Base-by-base conservation (phyloP, 2,888 invertebrate genomes). In the Troides aeacus region DNA sequence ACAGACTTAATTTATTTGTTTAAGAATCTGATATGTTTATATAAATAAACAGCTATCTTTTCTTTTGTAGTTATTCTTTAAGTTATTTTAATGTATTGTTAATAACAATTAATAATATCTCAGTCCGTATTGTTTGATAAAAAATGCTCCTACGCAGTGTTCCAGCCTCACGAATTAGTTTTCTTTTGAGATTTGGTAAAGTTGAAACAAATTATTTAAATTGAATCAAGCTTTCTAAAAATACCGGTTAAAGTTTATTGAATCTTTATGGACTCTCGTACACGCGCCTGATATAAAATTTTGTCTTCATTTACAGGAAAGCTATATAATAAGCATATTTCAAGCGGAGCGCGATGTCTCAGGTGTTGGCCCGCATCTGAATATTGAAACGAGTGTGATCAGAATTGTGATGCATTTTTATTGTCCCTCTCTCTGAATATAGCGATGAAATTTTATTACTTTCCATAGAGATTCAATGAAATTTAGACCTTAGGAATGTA, bases 321-420 rank as follows among this genome's bases (percentile, higher is more conserved):
- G 84, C 83, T 87, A 88, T 89, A 87, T 88, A 81, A 88, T 89
- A 89, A 89, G 85, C 82, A 88, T 89, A 86, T 89, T 85, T 87
- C 85, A 85, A 81, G 79, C 78, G 81, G 79, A 78, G 79, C 78
- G 77, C 80, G 79, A 79, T 77, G 90, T 83, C 90, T 82, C 92
- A 91, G 91, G 90, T 91, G 92, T 79, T 82, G 81, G 77, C 81
- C 79, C 84, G 81, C 82, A 84, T 87, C 84, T 86, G 88, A 89
- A 90, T 89, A 91, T 90, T 82, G 88, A 83, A 87, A 86, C 84
- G 88, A 82, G 84, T 90, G 90, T 90, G 90, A 90, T 89, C 88
- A 85, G 91, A 90, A 92, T 90, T 84, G 90, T 85, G 86, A 90
- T 90, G 92, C 90, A 92, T 82, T 90, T 91, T 92, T 91, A 91